Evolutionary conservation across 2,113 vertebrate species (phyloP).

Genomic region (Nyctereutes procyonoides): DNA sequence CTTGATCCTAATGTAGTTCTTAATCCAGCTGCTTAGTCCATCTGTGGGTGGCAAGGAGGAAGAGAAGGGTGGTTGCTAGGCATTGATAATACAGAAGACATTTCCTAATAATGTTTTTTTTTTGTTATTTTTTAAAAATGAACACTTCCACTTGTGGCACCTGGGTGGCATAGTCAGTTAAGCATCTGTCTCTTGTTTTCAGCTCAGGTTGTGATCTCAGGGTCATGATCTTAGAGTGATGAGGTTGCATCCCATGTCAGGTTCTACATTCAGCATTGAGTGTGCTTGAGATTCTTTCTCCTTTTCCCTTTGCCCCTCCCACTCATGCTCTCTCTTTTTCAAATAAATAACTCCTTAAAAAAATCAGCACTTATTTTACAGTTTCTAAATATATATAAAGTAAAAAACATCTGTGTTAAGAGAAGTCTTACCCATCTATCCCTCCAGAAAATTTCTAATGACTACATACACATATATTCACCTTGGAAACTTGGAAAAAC

Average conservation of each 20-base stretch:
- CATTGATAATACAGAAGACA: neutral
- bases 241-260: too few relatives aligned
- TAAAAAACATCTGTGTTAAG: neutral
- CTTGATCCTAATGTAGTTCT: neutral
- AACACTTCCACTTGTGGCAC: too few relatives aligned
- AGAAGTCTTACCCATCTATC: neutral
- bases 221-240: too few relatives aligned
- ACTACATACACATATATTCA: neutral
- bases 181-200: too few relatives aligned
- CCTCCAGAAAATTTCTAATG: neutral
- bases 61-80: neutral
- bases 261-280: too few relatives aligned
- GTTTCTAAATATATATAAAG: slow-evolving; percentile 5
- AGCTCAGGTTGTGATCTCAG: too few relatives aligned
- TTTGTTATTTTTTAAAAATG: neutral
- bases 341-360: neutral
- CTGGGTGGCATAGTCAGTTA: too few relatives aligned
- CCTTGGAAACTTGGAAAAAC: slow-evolving; percentile 21
- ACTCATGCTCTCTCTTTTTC: too few relatives aligned
- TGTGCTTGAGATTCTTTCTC: too few relatives aligned
- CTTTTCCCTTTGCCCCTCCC: too few relatives aligned
- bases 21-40: neutral
- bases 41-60: neutral
- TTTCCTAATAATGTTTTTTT: neutral
- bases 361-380: neutral